Percentiles rank a stretch among this genome's conserved stretches.
These are phyloP conservation scores for Latrodectus geometricus DNA, from an alignment of 1,140 invertebrate genomes.

Conservation along the genomic window DNA sequence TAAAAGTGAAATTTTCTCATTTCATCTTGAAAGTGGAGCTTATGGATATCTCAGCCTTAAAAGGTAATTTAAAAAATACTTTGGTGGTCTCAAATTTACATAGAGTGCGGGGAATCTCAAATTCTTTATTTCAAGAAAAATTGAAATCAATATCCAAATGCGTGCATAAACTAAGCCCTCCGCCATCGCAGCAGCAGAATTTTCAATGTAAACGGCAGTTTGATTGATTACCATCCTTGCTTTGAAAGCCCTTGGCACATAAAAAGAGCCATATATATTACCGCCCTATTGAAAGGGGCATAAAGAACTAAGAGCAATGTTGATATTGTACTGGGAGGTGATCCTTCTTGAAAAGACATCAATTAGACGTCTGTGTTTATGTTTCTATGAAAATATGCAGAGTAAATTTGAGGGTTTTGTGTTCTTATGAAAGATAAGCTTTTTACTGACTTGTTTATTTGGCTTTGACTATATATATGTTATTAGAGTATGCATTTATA, in stretches of 20 bases:
- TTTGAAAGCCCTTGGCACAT: not conserved
- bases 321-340: not conserved
- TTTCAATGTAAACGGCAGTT: conserved; percentile 29
- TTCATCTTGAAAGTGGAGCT: not conserved
- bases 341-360: not conserved
- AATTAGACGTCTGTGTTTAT: not conserved
- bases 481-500: too few species aligned
- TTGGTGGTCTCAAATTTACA: not conserved
- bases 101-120: not conserved
- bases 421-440: not conserved
- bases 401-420: not conserved
- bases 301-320: not conserved
- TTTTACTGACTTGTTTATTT: not conserved
- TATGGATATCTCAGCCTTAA: not conserved
- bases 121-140: not conserved
- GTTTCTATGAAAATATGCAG: not conserved
- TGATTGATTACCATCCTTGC: conserved; percentile 10
- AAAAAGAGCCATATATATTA: not conserved
- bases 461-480: not conserved
- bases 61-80: not conserved
- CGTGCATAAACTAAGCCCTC: not conserved
- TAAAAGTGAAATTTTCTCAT: not conserved
- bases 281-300: not conserved
- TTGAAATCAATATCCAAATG: not conserved
- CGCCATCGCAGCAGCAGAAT: not conserved